phyloP scores from a whole-genome alignment of 2,797 vertebrate species.

The Epinephelus coioides region DNA sequence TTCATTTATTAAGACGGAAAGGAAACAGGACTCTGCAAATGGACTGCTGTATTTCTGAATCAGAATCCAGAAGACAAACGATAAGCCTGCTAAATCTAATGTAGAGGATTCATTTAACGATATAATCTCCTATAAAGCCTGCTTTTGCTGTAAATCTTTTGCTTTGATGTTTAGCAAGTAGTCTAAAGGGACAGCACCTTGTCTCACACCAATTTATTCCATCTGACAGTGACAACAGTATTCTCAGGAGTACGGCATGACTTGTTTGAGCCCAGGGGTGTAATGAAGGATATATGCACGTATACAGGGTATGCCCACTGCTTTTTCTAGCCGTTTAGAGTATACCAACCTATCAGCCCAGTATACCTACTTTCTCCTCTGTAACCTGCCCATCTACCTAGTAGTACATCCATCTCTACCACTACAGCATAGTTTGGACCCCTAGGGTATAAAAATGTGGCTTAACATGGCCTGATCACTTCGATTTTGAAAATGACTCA shows the following conservation, averaged over 20 bases:
- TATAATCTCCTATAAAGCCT: too few relatives aligned
- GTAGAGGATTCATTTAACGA: not conserved
- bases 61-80: not conserved
- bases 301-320: too few relatives aligned
- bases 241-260: not conserved
- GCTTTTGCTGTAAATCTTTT: not conserved
- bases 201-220: conserved; percentile 4
- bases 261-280: not conserved
- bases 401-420: too few relatives aligned
- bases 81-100: not conserved
- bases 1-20: not conserved
- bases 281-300: too few relatives aligned
- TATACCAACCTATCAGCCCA: too few relatives aligned
- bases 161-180: not conserved
- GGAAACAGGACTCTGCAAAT: not conserved
- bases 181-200: not conserved
- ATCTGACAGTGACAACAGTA: not conserved
- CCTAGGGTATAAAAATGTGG: not conserved
- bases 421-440: not conserved
- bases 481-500: not conserved
- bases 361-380: too few relatives aligned
- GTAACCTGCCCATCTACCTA: too few relatives aligned
- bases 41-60: not conserved
- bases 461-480: not conserved
- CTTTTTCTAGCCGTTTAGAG: too few relatives aligned